Conservation (phyloP, 2,113 vertebrate species). For the Gobiocypris rarus region DNA sequence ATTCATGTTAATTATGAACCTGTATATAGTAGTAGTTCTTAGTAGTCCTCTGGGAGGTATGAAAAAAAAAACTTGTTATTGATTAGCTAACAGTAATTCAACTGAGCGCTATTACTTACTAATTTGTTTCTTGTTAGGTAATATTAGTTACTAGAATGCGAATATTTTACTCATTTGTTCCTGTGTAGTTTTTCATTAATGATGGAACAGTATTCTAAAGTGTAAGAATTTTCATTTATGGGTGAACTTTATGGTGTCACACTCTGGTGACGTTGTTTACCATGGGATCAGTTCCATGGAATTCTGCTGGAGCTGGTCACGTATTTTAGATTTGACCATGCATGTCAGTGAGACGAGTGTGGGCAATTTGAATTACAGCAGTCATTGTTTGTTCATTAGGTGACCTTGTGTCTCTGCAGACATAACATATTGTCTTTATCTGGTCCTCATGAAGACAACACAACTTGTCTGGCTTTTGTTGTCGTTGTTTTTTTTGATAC, state of each 20-base stretch:
- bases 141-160: no score
- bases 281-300: not conserved
- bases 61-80: no score
- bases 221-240: not conserved
- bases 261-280: not conserved
- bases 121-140: no score
- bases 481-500: not conserved
- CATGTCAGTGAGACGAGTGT: not conserved
- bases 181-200: no score
- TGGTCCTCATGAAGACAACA: constrained; percentile 13
- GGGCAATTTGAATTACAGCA: not conserved
- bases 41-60: no score
- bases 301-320: not conserved
- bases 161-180: no score
- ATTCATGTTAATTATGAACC: no score
- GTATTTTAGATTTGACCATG: not conserved
- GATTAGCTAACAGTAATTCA: no score
- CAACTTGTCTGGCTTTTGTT: not conserved
- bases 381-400: constrained; percentile 26
- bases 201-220: no score
- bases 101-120: no score
- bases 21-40: no score
- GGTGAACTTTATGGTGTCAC: not conserved
- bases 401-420: constrained; percentile 30
- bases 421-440: constrained; percentile 20